Percentiles rank a stretch among this genome's conserved stretches.
Evolutionary conservation across 2,888 invertebrate species (phyloP).

Genomic region (Ferrisia virgata): DNA sequence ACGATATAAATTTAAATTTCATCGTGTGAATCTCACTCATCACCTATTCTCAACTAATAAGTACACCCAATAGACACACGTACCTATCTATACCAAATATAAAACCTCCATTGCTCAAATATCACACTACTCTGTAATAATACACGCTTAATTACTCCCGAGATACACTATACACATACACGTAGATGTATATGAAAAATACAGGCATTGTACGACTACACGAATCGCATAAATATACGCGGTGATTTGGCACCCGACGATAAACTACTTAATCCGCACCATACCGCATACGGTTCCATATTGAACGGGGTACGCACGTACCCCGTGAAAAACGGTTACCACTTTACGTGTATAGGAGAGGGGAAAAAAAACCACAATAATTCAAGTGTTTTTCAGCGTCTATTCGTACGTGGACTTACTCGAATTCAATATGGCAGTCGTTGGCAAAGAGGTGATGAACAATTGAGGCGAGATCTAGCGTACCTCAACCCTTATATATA

Average conservation of each 20-base stretch:
- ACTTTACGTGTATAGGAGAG: neutral
- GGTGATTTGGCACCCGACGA: neutral
- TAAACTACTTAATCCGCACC: neutral
- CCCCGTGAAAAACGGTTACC: neutral
- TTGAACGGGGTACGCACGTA: neutral
- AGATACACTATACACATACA: too few species aligned
- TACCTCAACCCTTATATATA: neutral
- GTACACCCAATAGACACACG: neutral
- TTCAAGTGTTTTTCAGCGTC: neutral
- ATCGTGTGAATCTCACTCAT: neutral
- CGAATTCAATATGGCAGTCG: neutral
- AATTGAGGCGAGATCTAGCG: neutral
- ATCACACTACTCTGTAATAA: neutral
- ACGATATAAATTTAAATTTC: too few species aligned
- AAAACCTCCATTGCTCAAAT: neutral
- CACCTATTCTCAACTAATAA: neutral
- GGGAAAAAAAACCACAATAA: neutral
- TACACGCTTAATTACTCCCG: slow-evolving; percentile 15
- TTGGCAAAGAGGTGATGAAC: neutral
- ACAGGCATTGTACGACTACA: too few species aligned
- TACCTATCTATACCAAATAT: neutral
- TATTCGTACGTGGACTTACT: neutral
- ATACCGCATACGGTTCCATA: neutral
- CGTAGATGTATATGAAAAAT: too few species aligned
- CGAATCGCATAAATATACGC: too few species aligned